Conservation (phyloP, 2,113 vertebrate genomes). For the Myodes glareolus region DNA sequence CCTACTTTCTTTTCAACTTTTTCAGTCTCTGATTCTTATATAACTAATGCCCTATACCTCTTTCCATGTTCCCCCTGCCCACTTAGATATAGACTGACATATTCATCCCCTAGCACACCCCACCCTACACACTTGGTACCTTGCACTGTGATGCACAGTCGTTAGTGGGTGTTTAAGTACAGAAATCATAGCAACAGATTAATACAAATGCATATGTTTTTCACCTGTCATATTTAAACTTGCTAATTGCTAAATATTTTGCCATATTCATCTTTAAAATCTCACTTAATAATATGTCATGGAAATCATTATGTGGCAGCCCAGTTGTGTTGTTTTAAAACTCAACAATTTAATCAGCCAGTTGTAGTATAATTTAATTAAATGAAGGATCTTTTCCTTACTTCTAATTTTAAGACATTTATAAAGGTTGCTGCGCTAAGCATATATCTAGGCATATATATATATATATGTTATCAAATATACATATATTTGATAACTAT, state of each 20-base stretch:
- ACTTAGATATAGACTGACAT: background rate
- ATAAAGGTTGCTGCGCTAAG: background rate
- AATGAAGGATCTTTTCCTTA: constrained; percentile 16
- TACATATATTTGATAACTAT: fast-evolving
- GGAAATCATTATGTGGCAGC: constrained; percentile 34
- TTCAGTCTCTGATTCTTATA: background rate
- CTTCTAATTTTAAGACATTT: background rate
- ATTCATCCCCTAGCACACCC: background rate
- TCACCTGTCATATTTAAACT: constrained; percentile 64
- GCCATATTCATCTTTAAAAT: constrained; percentile 8
- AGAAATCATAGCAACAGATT: constrained; percentile 42
- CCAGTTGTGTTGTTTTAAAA: constrained; percentile 10
- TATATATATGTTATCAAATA: background rate
- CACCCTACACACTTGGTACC: background rate
- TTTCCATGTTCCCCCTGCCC: background rate
- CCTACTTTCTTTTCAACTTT: background rate
- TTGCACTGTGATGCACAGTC: constrained; percentile 25
- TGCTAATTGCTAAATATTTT: constrained; percentile 69
- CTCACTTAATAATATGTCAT: background rate
- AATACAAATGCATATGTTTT: constrained; percentile 62
- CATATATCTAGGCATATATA: background rate
- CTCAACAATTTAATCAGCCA: background rate
- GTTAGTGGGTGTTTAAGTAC: background rate
- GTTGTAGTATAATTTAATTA: background rate
- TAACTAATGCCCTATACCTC: background rate